Percentiles rank a stretch among this genome's conserved stretches.
Conservation (phyloP, 2,797 vertebrate species). For the Chelonia mydas region DNA sequence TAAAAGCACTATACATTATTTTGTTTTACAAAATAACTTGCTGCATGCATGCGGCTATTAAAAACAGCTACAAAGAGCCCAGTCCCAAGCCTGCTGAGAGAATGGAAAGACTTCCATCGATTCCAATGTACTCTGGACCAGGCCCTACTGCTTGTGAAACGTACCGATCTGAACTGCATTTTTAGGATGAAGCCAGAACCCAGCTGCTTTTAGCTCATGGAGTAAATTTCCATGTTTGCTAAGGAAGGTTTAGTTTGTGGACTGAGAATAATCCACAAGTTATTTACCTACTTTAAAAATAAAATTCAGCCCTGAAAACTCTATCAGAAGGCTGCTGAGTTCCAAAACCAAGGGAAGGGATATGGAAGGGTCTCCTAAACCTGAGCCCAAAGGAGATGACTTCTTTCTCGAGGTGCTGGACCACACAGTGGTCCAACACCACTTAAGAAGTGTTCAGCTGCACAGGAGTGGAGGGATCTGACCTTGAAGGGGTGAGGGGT, state of each 20-base stretch:
- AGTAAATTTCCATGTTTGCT: constrained; percentile 21
- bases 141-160: constrained; percentile 1
- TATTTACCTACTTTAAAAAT: constrained; percentile 63
- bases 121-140: background rate
- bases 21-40: background rate
- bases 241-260: constrained; percentile 56
- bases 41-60: background rate
- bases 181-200: background rate
- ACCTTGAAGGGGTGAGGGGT: background rate
- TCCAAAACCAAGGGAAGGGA: background rate
- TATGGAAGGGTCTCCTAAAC: background rate
- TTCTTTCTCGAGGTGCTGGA: background rate
- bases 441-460: background rate
- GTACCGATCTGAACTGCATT: background rate
- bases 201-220: constrained; percentile 3
- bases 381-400: background rate
- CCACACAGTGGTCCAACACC: background rate
- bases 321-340: background rate
- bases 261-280: background rate
- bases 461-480: fast-evolving
- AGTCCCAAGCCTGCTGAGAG: background rate
- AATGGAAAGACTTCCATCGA: background rate
- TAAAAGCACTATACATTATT: background rate
- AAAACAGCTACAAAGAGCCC: background rate
- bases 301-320: constrained; percentile 33